Evolutionary conservation across 2,113 vertebrate species (phyloP), one percentile per base, ranked within the genome.

Genomic region (Sula dactylatra): DNA sequence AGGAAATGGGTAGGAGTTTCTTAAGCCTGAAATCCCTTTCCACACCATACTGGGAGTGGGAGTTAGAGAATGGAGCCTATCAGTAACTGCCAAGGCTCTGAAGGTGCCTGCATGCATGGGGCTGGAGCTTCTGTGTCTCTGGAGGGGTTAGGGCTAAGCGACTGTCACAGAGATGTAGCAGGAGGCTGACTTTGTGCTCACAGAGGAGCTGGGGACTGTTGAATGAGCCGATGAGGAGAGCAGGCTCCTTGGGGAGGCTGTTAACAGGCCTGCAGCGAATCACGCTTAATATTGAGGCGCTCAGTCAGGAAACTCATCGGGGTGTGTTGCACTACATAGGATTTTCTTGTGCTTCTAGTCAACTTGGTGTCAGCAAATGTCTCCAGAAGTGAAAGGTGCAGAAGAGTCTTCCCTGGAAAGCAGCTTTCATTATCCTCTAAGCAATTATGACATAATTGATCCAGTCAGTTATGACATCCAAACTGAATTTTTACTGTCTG

Each of bases 251-350:
- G 18, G 26, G 5, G 19, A 76, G 11, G n/a, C n/a, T 40, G 6
- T 78, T 70, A 45, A 58, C 31, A 62, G 45, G 34, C 72, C 77
- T 70, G 32, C 32, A 69, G 55, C 69, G 58, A 36, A 42, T 90
- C 52, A 36, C 8, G 4, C 40, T 79, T 22, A 50, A 3, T 34
- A 9, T 19, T 0, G 13, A 86, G 13, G 44, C 27, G 36, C n/a
- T 65, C 5, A 3, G 0, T 72, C 20, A 65, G 67, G 76, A 83
- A 82, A 47, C 22, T 85, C 7, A 16, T 4, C 0, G 0, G 38
- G 16, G 5, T 27, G 14, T 73, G 32, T 89, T 82, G 45, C 44
- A 86, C 44, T 59, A 77, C 49, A n/a, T 38, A 29, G 54, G 36
- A 76, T 8, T 4, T 34, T 54, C 38, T n/a, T 56, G 22, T 72